These are phyloP conservation scores for Nephrotoma appendiculata DNA, from an alignment of 2,888 invertebrate genomes.

Conservation along the genomic window DNA sequence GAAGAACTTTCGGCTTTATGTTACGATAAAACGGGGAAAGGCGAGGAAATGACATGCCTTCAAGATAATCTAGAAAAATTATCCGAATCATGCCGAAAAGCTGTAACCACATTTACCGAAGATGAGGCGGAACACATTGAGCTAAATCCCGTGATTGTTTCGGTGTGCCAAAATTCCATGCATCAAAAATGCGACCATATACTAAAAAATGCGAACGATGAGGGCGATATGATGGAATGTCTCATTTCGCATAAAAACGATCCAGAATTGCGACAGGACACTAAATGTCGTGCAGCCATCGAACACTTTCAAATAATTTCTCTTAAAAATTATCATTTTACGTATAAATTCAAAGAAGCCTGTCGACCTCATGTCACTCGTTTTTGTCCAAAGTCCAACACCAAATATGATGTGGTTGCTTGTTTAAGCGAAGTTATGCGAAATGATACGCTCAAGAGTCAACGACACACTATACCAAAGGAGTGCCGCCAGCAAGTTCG, in stretches of 20 bases:
- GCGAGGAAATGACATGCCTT: conserved; percentile 85
- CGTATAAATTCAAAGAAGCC: conserved; percentile 86
- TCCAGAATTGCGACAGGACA: conserved; percentile 57
- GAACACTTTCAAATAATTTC: conserved; percentile 95
- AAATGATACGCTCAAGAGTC: conserved; percentile 67
- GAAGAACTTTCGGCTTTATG: conserved; percentile 73
- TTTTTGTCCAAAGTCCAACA: conserved; percentile 52
- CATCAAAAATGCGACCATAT: conserved; percentile 58
- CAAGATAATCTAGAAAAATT: conserved; percentile 69
- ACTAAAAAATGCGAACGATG: conserved; percentile 53
- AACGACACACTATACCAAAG: conserved; percentile 66
- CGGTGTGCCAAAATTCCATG: conserved; percentile 68
- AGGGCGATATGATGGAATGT: conserved; percentile 88
- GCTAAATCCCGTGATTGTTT: conserved; percentile 74
- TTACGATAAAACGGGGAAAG: conserved; percentile 68
- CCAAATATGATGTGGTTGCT: conserved; percentile 55
- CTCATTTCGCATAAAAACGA: conserved; percentile 84
- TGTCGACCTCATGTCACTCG: conserved; percentile 69
- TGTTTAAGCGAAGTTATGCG: conserved; percentile 62
- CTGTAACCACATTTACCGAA: conserved; percentile 74
- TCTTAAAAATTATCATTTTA: conserved; percentile 85
- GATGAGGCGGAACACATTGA: conserved; percentile 78
- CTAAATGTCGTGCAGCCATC: conserved; percentile 80
- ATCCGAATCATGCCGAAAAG: conserved; percentile 51
- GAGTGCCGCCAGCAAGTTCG: conserved; percentile 84